Conservation (phyloP, 2,113 vertebrate genomes). For the Edolisoma coerulescens region DNA sequence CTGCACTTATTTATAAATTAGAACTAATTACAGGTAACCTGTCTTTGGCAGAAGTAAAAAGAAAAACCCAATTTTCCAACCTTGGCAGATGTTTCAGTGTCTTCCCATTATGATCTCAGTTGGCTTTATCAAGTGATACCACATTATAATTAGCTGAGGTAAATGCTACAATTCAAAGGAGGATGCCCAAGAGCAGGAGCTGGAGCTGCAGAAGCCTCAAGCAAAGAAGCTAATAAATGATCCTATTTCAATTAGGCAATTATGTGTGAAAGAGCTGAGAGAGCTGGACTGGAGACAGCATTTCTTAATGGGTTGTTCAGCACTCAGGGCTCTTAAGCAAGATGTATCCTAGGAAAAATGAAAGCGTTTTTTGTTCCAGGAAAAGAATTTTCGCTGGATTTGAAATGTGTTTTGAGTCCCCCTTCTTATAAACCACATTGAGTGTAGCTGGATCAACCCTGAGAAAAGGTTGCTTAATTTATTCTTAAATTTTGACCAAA, state of each 20-base stretch:
- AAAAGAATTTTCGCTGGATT: not conserved
- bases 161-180: constrained; percentile 51
- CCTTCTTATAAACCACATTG: not conserved
- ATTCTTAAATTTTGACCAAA: not conserved
- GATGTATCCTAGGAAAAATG: not conserved
- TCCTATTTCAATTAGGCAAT: constrained; percentile 60
- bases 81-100: constrained; percentile 60
- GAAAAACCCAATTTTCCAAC: constrained; percentile 38
- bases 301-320: constrained; percentile 36
- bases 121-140: constrained; percentile 67
- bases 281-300: constrained; percentile 7
- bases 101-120: constrained; percentile 69
- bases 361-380: not conserved
- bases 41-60: constrained; percentile 55
- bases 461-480: not conserved
- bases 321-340: constrained; percentile 29
- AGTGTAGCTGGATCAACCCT: not conserved
- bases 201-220: constrained; percentile 44
- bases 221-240: constrained; percentile 61
- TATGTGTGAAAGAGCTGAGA: constrained; percentile 56
- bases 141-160: constrained; percentile 66
- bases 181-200: constrained; percentile 46
- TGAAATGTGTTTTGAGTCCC: not conserved
- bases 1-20: constrained; percentile 74
- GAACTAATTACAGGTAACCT: constrained; percentile 76